phyloP scores from a whole-genome alignment of 2,113 vertebrate species.

The Chionodraco myersi region DNA sequence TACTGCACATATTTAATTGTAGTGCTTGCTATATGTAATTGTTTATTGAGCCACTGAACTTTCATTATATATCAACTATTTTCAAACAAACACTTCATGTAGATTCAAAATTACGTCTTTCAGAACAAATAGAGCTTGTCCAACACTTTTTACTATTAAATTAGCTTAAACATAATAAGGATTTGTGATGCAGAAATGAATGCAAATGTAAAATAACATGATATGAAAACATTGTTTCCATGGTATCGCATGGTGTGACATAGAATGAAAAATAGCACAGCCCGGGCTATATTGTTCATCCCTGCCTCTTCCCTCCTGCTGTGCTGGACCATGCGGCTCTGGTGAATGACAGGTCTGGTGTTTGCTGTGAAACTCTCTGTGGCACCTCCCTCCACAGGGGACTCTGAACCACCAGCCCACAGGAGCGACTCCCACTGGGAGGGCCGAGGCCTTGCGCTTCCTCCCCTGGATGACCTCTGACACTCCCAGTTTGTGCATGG shows the following conservation, averaged over 20 bases:
- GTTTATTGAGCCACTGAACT: not conserved
- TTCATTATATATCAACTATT: not conserved
- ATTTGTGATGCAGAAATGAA: not conserved
- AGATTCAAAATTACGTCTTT: not conserved
- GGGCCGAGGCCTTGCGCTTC: constrained; percentile 51
- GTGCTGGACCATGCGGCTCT: constrained; percentile 63
- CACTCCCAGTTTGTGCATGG: constrained; percentile 77
- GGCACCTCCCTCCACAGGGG: constrained; percentile 85
- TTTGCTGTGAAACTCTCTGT: constrained; percentile 80
- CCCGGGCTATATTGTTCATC: constrained; percentile 9
- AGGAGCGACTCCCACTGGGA: constrained; percentile 80
- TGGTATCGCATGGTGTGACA: constrained; percentile 1
- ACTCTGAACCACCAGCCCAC: constrained; percentile 76
- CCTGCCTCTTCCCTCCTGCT: constrained; percentile 49
- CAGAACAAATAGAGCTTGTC: not conserved
- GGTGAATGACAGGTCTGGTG: constrained; percentile 82
- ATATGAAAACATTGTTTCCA: constrained; percentile 5
- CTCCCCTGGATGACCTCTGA: constrained; percentile 76
- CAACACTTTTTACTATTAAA: not conserved
- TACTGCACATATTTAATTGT: not conserved
- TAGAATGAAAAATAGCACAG: constrained; percentile 28
- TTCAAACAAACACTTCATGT: not conserved
- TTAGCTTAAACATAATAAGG: not conserved
- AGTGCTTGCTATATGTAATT: not conserved
- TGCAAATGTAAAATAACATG: not conserved